Base-by-base conservation (phyloP, 2,797 vertebrate species). In the Holocentrus rufus region DNA sequence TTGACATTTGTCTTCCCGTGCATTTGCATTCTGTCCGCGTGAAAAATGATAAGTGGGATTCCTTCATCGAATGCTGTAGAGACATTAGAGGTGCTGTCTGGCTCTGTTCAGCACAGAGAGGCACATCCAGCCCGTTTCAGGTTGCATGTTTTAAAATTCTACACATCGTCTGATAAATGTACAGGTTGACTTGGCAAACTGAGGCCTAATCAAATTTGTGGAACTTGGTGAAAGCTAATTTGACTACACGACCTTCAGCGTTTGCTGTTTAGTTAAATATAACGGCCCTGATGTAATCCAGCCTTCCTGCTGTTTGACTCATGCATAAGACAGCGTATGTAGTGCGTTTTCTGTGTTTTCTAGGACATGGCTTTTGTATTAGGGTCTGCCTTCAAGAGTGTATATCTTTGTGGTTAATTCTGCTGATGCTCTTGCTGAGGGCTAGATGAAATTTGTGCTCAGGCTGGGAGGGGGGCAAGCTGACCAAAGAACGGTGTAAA, bases 401-500 rank as follows among this genome's bases (percentile, higher is more conserved):
- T 10, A 36, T 59, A 27, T 58, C 65, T 61, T 62, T 60, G n/a
- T 69, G 31, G 86, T 83, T 86, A 85, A 83, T 84, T 88, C 56
- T 53, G 46, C 71, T 61, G 20, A 80, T 73, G 55, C 66, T 58
- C 54, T 84, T 71, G 74, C 83, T 87, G 69, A 85, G 79, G 82
- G 78, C 68, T 47, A 72, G 67, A 84, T 85, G 71, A 71, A 67
- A 76, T 69, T 71, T 83, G 46, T 59, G 58, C 73, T 70, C 47
- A 61, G 70, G 77, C 78, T 72, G 62, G 74, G 77, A 86, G 70
- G 76, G 82, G 82, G 71, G 75, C 80, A 65, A 86, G 86, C 87
- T 89, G 92, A 91, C 88, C 74, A 87, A 34, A 83, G 80, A 91
- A 81, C 66, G 67, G 68, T 76, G 81, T 91, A 90, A 92, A 92